Evolutionary conservation across 64 coral and sea anemone species (phyloP).

Genomic region (Astreopora myriophthalma): DNA sequence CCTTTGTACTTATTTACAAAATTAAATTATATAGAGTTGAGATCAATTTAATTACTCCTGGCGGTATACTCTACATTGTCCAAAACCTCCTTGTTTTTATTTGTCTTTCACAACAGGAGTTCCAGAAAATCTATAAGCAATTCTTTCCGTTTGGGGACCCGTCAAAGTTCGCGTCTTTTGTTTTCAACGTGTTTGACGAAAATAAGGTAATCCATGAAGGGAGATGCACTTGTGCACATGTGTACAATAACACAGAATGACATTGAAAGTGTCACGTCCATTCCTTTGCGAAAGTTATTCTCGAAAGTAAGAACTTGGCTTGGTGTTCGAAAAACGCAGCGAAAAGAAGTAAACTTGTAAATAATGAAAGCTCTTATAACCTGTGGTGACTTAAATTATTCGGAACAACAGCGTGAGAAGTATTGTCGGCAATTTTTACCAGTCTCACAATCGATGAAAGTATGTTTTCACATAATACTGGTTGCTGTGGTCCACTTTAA

Average conservation of each 20-base stretch:
- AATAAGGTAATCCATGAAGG: conserved; percentile 79
- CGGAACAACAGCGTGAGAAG: background rate
- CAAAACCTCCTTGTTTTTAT: background rate
- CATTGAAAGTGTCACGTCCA: background rate
- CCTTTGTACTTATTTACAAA: background rate
- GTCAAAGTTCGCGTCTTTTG: conserved; percentile 95
- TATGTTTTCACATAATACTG: background rate
- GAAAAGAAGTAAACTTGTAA: background rate
- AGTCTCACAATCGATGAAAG: background rate
- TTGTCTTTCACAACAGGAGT: conserved; percentile 77
- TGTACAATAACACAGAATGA: background rate
- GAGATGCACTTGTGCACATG: background rate
- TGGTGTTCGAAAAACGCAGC: background rate
- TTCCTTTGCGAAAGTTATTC: background rate
- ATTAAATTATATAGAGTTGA: conserved; percentile 33
- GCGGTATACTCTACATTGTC: background rate
- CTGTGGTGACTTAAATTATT: background rate
- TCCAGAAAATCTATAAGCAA: conserved; percentile 97
- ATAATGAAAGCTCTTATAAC: background rate
- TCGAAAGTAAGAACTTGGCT: background rate
- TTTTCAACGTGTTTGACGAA: conserved; percentile 98
- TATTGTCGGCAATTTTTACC: background rate
- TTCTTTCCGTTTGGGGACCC: conserved; percentile 97
- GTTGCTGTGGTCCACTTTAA: background rate
- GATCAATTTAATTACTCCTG: conserved; percentile 1